These are phyloP conservation scores for Hypomesus transpacificus DNA, from an alignment of 2,113 vertebrate species.

Conservation along the genomic window DNA sequence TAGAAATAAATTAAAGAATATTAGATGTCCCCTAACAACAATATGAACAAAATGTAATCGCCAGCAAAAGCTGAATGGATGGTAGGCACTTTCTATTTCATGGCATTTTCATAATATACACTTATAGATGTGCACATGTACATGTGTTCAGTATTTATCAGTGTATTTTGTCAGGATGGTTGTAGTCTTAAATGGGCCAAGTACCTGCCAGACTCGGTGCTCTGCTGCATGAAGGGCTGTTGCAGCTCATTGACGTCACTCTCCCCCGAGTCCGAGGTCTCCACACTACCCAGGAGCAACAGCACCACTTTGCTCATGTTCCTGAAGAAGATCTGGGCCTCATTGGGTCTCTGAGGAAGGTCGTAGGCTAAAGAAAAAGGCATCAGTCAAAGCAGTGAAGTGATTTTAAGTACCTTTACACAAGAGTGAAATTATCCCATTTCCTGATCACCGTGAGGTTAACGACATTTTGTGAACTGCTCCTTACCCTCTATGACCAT, in stretches of 20 bases:
- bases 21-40: background rate
- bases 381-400: background rate
- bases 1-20: conserved; percentile 9
- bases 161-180: background rate
- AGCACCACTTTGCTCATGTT: conserved; percentile 82
- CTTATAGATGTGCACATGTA: background rate
- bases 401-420: background rate
- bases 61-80: background rate
- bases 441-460: background rate
- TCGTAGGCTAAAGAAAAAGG: conserved; percentile 73
- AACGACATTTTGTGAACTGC: background rate
- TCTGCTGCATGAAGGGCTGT: conserved; percentile 37
- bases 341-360: conserved; percentile 79
- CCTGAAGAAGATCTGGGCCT: conserved; percentile 84
- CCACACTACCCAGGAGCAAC: conserved; percentile 73
- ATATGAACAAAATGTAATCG: no score
- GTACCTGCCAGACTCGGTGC: conserved; percentile 73
- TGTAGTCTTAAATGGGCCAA: background rate
- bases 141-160: background rate
- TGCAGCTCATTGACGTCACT: conserved; percentile 47
- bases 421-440: background rate
- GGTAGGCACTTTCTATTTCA: background rate
- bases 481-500: conserved; percentile 78
- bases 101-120: background rate
- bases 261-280: conserved; percentile 40